Conservation (phyloP, 2,888 invertebrate genomes). For the Tiliacea aurago region DNA sequence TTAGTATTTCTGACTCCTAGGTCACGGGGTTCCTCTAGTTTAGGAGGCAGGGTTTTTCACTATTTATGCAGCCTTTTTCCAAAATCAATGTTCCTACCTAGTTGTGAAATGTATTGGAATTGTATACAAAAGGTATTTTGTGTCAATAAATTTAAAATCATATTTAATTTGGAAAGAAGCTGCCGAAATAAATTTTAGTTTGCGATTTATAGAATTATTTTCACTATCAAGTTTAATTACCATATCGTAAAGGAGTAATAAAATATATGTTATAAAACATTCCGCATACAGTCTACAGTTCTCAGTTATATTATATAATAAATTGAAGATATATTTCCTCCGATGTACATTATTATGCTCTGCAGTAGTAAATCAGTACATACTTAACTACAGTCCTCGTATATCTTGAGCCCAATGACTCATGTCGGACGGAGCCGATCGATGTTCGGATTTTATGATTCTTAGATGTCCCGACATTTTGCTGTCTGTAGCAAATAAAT, state of each 20-base stretch:
- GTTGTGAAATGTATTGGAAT: too few species aligned
- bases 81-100: too few species aligned
- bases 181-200: background rate
- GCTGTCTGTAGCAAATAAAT: conserved; percentile 1
- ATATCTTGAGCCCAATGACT: conserved; percentile 14
- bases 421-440: conserved; percentile 18
- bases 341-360: background rate
- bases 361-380: conserved; percentile 4
- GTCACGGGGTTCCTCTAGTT: too few species aligned
- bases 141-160: too few species aligned
- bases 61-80: too few species aligned
- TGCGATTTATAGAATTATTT: background rate
- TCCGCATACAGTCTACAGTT: background rate
- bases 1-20: too few species aligned
- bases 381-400: conserved; percentile 1
- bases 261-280: background rate
- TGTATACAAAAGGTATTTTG: too few species aligned
- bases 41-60: too few species aligned
- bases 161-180: too few species aligned
- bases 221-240: background rate
- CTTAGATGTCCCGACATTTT: conserved; percentile 18
- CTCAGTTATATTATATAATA: background rate
- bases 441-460: conserved; percentile 41
- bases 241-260: background rate
- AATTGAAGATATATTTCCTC: background rate